phyloP scores from a whole-genome alignment of 2,113 vertebrate species.

The Uropsilus gracilis region DNA sequence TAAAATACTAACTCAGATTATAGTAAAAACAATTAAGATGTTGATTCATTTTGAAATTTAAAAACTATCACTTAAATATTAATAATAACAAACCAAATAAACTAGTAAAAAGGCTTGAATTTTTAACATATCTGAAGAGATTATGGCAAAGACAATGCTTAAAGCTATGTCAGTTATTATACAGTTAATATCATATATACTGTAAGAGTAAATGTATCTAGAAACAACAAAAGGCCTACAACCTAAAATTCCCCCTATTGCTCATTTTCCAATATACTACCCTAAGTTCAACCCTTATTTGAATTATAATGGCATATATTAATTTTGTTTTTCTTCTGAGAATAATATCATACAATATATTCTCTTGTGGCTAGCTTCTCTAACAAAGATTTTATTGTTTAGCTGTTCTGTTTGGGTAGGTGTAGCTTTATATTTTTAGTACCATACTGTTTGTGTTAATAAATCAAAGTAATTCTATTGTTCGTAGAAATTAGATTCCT shows the following conservation, averaged over 20 bases:
- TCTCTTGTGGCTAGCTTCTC: neutral
- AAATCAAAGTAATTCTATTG: neutral
- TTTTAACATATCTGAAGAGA: neutral
- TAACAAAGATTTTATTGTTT: neutral
- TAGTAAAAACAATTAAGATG: neutral
- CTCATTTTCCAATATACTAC: neutral
- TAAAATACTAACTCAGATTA: neutral
- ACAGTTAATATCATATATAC: too few species aligned
- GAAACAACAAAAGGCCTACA: neutral
- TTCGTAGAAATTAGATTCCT: neutral
- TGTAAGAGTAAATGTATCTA: too few species aligned
- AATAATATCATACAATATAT: neutral
- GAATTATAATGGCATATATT: neutral
- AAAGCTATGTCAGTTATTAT: neutral
- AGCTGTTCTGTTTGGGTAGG: neutral
- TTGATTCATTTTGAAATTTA: neutral
- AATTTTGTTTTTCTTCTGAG: neutral
- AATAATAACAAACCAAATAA: neutral
- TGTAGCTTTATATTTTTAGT: neutral
- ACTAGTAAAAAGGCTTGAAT: neutral
- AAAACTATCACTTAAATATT: neutral
- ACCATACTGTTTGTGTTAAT: neutral
- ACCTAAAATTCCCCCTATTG: neutral
- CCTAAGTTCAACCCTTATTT: neutral
- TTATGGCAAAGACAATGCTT: neutral